phyloP scores from a whole-genome alignment of 2,888 invertebrate species.

The Drosophila ustulata region DNA sequence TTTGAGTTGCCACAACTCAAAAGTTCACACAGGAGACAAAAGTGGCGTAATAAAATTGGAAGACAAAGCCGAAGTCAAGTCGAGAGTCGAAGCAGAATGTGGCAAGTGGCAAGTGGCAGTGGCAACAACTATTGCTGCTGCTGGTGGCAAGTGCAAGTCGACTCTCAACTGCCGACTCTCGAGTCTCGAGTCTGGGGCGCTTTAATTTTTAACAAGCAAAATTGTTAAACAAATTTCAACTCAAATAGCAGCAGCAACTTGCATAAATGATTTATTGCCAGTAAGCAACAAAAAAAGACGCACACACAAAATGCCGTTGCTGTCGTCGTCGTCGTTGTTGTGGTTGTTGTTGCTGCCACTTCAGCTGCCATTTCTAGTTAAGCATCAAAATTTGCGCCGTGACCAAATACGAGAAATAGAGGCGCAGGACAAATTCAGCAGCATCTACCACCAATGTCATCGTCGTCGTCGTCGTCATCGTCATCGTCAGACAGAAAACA shows the following conservation, averaged over 20 bases:
- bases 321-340: constrained; percentile 18
- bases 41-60: constrained; percentile 7
- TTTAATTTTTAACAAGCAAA: constrained; percentile 76
- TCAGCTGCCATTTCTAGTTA: constrained; percentile 78
- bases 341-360: constrained; percentile 60
- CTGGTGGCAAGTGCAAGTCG: neutral
- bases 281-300: constrained; percentile 11
- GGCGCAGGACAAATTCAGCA: constrained; percentile 68
- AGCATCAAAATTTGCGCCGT: constrained; percentile 77
- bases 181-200: constrained; percentile 32
- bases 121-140: neutral
- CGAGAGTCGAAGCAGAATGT: neutral
- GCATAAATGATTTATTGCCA: constrained; percentile 78
- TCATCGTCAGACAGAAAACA: constrained; percentile 62
- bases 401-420: constrained; percentile 77
- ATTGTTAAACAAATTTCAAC: constrained; percentile 71
- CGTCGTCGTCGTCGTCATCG: constrained; percentile 43
- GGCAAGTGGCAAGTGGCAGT: constrained; percentile 3
- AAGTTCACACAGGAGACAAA: constrained; percentile 22
- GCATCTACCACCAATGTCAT: neutral
- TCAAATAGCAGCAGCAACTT: constrained; percentile 68
- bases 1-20: constrained; percentile 18
- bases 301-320: constrained; percentile 33
- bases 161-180: too few relatives aligned
- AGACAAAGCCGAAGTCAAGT: constrained; percentile 18